Evolutionary conservation across 2,113 vertebrate genomes (phyloP).

Genomic region (Xiphophorus couchianus): DNA sequence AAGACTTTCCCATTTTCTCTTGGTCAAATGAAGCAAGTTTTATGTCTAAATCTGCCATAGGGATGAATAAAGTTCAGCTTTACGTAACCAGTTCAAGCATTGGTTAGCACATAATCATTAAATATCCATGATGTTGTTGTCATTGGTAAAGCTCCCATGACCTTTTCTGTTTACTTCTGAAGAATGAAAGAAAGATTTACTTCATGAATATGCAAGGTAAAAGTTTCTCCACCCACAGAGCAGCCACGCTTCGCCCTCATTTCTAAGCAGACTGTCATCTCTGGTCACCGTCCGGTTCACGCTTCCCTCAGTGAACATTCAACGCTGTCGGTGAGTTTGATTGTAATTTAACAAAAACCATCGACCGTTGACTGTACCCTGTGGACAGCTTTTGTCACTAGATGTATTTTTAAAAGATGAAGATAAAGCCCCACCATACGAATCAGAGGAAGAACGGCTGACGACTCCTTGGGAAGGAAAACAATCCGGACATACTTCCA

Average conservation of each 20-base stretch:
- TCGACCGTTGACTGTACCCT: slow-evolving; percentile 99
- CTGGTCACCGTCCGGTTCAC: slow-evolving; percentile 66
- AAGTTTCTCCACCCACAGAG: slow-evolving; percentile 24
- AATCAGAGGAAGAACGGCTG: neutral
- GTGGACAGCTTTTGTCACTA: slow-evolving; percentile 81
- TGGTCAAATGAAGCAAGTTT: neutral
- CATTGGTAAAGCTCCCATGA: slow-evolving; percentile 1
- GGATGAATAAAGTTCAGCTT: neutral
- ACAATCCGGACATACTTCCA: slow-evolving; percentile 6
- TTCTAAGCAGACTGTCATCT: slow-evolving; percentile 65
- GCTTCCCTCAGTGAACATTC: slow-evolving; percentile 94
- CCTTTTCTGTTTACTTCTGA: slow-evolving; percentile 13
- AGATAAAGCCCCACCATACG: slow-evolving; percentile 16
- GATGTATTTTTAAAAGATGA: neutral
- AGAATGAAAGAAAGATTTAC: slow-evolving; percentile 16
- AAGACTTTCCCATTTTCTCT: neutral
- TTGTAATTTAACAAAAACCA: slow-evolving; percentile 93
- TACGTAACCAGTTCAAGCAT: neutral
- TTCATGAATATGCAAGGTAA: slow-evolving; percentile 9
- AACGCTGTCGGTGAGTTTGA: slow-evolving; percentile 99
- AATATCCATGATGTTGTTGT: slow-evolving; percentile 4
- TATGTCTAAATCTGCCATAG: no score
- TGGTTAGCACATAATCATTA: slow-evolving; percentile 4
- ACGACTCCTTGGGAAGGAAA: neutral
- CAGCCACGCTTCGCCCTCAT: slow-evolving; percentile 45